Evolutionary conservation across 2,888 invertebrate genomes (phyloP).

Genomic region (Brachynemurus nebulosus): DNA sequence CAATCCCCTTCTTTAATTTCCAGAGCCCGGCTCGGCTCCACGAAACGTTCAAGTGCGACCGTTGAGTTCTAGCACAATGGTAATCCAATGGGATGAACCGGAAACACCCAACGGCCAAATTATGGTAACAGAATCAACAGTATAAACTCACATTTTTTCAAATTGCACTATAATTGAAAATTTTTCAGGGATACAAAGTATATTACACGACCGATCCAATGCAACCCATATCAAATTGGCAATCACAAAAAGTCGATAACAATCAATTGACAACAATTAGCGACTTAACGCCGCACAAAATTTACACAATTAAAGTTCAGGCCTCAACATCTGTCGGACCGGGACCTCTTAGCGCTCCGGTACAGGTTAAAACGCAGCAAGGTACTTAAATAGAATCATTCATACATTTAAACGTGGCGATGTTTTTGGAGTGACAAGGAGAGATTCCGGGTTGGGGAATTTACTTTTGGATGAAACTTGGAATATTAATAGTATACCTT

Average conservation of each 20-base stretch:
- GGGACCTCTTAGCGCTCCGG: conserved; percentile 88
- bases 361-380: conserved; percentile 96
- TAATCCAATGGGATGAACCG: conserved; percentile 97
- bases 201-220: conserved; percentile 87
- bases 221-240: conserved; percentile 79
- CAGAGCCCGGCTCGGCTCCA: conserved; percentile 93
- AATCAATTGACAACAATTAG: conserved; percentile 86
- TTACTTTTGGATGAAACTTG: too few species aligned
- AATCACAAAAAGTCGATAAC: conserved; percentile 86
- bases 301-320: conserved; percentile 89
- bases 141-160: too few species aligned
- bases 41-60: conserved; percentile 88
- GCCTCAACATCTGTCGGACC: conserved; percentile 90
- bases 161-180: not conserved
- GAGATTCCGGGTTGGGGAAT: too few species aligned
- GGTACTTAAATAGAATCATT: conserved; percentile 36
- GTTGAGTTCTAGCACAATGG: conserved; percentile 88
- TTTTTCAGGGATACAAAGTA: conserved; percentile 83
- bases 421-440: not conserved
- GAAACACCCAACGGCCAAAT: conserved; percentile 96
- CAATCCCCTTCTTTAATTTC: too few species aligned
- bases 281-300: conserved; percentile 79
- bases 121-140: conserved; percentile 44
- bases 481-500: too few species aligned
- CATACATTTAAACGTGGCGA: not conserved